Conservation (phyloP, 2,888 invertebrate species). For the Nymphalis c-album region DNA sequence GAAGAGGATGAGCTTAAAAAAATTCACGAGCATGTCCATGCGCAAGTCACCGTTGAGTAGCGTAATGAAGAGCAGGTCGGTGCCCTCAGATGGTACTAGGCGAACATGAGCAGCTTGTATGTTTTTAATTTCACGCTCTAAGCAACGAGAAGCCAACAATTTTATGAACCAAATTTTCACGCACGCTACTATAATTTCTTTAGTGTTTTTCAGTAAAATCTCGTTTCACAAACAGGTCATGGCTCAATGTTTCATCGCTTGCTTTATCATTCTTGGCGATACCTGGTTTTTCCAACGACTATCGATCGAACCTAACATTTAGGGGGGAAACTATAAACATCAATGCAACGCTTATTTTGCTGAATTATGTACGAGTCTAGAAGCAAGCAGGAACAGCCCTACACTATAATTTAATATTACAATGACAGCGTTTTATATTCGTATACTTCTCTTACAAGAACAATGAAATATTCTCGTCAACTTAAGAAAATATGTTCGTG, state of each 20-base stretch:
- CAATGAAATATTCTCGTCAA: not conserved
- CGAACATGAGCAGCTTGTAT: slow-evolving; percentile 17
- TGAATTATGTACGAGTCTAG: slow-evolving; percentile 60
- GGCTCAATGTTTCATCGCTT: not conserved
- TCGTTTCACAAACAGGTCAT: not conserved
- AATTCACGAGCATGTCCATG: slow-evolving; percentile 38
- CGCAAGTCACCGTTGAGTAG: slow-evolving; percentile 30
- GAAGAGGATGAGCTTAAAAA: slow-evolving; percentile 26
- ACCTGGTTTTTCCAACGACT: slow-evolving; percentile 65
- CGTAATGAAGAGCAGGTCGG: slow-evolving; percentile 35
- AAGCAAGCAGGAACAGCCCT: slow-evolving; percentile 47
- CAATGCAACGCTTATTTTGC: slow-evolving; percentile 59
- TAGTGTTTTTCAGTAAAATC: not conserved
- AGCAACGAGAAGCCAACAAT: not conserved
- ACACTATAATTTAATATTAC: slow-evolving; percentile 23
- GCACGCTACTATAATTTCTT: not conserved
- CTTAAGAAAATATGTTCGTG: slow-evolving; percentile 38
- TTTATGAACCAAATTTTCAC: not conserved
- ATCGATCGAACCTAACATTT: slow-evolving; percentile 64
- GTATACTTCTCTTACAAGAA: not conserved
- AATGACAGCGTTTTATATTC: not conserved
- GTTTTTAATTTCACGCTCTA: slow-evolving; percentile 14
- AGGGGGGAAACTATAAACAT: slow-evolving; percentile 63
- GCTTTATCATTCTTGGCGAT: slow-evolving; percentile 45
- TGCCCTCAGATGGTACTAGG: slow-evolving; percentile 26